Evolutionary conservation across 30 jellyfish, hydroid and myxozoan genomes (phyloP).

Genomic region (Chironex yamaguchii): DNA sequence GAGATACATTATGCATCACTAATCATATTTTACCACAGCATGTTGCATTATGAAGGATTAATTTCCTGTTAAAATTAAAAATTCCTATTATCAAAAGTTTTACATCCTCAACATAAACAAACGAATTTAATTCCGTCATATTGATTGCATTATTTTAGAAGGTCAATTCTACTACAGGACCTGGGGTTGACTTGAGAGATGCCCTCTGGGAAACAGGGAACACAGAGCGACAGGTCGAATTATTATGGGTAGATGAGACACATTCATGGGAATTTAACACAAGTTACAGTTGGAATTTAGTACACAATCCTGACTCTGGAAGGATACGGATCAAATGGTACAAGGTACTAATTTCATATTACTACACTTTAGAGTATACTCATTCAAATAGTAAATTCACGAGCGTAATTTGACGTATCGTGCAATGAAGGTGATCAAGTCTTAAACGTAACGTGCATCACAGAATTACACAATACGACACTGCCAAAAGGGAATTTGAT

Average conservation of each 20-base stretch:
- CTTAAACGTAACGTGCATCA: no score
- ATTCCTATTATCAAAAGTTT: background rate
- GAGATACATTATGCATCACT: no score
- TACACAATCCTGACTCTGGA: slow-evolving; percentile 72
- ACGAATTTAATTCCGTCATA: background rate
- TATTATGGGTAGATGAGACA: slow-evolving; percentile 60
- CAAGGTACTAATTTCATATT: slow-evolving; percentile 24
- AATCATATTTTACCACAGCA: no score
- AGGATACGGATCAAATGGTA: slow-evolving; percentile 63
- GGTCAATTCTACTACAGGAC: slow-evolving; percentile 67
- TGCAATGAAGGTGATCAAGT: no score
- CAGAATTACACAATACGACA: no score
- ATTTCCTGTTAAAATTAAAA: background rate
- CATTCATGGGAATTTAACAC: slow-evolving; percentile 49
- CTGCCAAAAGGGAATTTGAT: no score
- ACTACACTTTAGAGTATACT: background rate
- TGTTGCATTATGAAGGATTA: no score
- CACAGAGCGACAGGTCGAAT: slow-evolving; percentile 34
- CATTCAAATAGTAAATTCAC: no score
- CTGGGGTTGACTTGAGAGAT: slow-evolving; percentile 64
- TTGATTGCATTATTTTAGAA: slow-evolving; percentile 5
- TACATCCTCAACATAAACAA: no score
- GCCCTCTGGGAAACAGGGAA: slow-evolving; percentile 82
- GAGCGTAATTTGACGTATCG: no score
- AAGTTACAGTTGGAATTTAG: slow-evolving; percentile 58